phyloP scores from a whole-genome alignment of 2,113 vertebrate genomes.

The Rissa tridactyla region DNA sequence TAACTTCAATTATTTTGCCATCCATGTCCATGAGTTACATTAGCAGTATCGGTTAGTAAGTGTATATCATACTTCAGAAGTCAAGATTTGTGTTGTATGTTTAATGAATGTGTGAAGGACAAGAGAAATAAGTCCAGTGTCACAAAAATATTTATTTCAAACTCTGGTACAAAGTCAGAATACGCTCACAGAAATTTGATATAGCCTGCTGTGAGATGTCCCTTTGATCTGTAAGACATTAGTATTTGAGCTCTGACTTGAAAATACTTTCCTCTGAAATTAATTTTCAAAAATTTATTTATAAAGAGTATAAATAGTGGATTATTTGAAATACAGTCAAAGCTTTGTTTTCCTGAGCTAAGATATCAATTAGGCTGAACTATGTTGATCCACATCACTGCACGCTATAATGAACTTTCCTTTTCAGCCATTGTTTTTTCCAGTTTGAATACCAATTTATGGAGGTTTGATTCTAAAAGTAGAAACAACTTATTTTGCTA shows the following conservation, averaged over 20 bases:
- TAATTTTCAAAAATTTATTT: neutral
- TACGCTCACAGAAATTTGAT: neutral
- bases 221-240: neutral
- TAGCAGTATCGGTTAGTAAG: neutral
- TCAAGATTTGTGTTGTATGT: neutral
- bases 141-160: neutral
- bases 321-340: constrained; percentile 16
- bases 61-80: neutral
- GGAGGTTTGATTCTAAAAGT: constrained; percentile 18
- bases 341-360: constrained; percentile 25
- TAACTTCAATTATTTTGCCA: neutral
- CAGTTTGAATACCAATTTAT: constrained; percentile 16
- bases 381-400: constrained; percentile 13
- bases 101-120: neutral
- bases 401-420: neutral
- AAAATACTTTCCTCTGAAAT: constrained; percentile 2
- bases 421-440: constrained; percentile 9
- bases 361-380: constrained; percentile 3
- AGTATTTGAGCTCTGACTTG: neutral
- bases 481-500: constrained; percentile 20
- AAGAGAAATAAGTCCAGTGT: neutral
- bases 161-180: neutral
- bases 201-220: neutral
- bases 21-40: neutral
- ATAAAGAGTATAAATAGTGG: neutral